Evolutionary conservation across 2,888 invertebrate genomes (phyloP).

Genomic region (Monoplex corrugatus): DNA sequence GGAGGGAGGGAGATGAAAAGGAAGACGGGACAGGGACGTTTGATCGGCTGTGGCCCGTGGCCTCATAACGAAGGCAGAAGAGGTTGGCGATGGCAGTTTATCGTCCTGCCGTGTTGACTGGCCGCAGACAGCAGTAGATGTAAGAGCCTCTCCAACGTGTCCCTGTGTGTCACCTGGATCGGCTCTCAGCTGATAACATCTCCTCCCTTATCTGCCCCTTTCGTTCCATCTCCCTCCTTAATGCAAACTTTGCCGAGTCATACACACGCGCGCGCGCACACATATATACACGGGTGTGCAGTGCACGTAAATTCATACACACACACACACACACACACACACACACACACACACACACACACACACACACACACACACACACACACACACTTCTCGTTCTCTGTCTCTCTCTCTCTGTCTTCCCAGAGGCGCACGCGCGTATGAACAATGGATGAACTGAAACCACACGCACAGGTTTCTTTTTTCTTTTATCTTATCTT

Average conservation of each 20-base stretch:
- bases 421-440: too few species aligned
- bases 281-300: neutral
- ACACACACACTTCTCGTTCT: neutral
- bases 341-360: constrained; percentile 22
- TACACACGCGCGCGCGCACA: neutral
- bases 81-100: neutral
- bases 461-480: too few species aligned
- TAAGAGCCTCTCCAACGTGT: too few species aligned
- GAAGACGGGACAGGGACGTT: neutral
- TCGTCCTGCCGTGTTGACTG: too few species aligned
- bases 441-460: too few species aligned
- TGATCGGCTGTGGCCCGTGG: neutral
- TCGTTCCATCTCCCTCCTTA: neutral
- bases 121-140: too few species aligned
- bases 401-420: constrained; percentile 35
- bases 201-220: neutral
- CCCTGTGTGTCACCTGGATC: too few species aligned
- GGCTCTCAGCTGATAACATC: too few species aligned
- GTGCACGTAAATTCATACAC: too few species aligned
- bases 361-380: neutral
- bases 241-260: neutral
- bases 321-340: neutral
- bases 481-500: too few species aligned
- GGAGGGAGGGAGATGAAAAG: neutral
- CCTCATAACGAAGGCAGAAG: neutral